Base-by-base conservation (phyloP, 2,113 vertebrate species). In the Hippopotamus amphibius region DNA sequence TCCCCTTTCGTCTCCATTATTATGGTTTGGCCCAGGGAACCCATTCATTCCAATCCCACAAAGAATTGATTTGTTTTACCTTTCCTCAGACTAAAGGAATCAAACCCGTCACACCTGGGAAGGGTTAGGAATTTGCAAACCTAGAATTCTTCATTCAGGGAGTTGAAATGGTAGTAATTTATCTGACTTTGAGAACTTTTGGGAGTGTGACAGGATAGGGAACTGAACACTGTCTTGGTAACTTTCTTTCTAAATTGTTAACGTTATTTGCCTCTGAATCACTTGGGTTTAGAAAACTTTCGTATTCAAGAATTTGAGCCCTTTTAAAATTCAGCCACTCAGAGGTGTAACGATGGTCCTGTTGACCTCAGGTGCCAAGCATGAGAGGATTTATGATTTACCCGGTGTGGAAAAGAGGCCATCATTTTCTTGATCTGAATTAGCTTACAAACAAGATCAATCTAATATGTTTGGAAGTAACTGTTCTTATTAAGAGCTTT, bases 241-340 rank as follows among this genome's bases (percentile, higher is more conserved):
- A 93, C 55, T 82, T 71, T 83, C 50, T 81, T 92, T 90, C 41
- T 57, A 76, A 81, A 46, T 69, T 61, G 48, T 88, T 88, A 61
- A 21, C n/a, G 1, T 68, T 88, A 55, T 37, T 88, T 84, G 41
- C 59, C 43, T 85, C 41, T 80, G 87, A 79, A 50, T 92, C 65
- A n/a, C 11, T 30, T 92, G 17, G 66, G 80, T 91, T 94, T 63
- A 46, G 55, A 85, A 95, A 59, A 74, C 24, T 5, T 69, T 71
- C 9, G 2, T 85, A 15, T 82, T 96, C 22, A 4, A 90, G 28
- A 86, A 66, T 82, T 71, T 87, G 80, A 24, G n/a, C 7, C 37
- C 30, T 50, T 43, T 68, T 80, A 46, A 63, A 33, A 19, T 65
- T 76, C 14, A 76, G 30, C 22, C 4, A 55, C 33, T 41, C 37